These are phyloP conservation scores for Nothoprocta pentlandii DNA, from an alignment of 2,113 vertebrate species.

Conservation along the genomic window DNA sequence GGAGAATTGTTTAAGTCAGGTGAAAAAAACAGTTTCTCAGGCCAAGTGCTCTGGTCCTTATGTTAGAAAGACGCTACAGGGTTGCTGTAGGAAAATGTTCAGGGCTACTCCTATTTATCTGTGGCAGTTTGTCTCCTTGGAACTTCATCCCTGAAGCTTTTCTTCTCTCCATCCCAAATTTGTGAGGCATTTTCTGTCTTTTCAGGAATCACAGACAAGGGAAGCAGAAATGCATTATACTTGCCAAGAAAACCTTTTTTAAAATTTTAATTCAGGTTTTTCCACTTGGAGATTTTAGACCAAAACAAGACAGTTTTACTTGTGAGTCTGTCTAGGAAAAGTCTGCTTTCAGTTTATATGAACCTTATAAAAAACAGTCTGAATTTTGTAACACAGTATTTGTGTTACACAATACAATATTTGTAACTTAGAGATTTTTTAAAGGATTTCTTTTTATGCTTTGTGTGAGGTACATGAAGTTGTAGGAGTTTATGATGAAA, in stretches of 20 bases:
- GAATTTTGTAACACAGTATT: not conserved
- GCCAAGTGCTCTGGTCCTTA: not conserved
- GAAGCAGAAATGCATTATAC: not conserved
- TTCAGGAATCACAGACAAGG: not conserved
- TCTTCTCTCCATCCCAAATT: not conserved
- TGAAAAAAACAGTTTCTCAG: not conserved
- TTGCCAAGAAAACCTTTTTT: not conserved
- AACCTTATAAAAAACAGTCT: not conserved
- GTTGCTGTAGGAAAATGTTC: not conserved
- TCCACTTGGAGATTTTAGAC: not conserved
- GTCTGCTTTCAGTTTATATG: not conserved
- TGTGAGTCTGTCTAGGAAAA: not conserved
- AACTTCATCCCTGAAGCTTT: not conserved
- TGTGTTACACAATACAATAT: not conserved
- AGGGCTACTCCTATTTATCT: not conserved
- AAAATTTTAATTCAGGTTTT: not conserved
- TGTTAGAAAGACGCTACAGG: not conserved
- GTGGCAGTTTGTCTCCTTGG: not conserved
- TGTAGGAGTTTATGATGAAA: not conserved
- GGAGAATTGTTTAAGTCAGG: not conserved
- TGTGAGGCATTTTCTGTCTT: not conserved
- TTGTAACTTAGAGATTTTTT: not conserved
- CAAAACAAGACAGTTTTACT: not conserved
- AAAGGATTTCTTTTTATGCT: not conserved
- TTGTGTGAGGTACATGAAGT: not conserved